Evolutionary conservation across 2,797 vertebrate species (phyloP).

Genomic region (Microctenopoma stevenorrisi): DNA sequence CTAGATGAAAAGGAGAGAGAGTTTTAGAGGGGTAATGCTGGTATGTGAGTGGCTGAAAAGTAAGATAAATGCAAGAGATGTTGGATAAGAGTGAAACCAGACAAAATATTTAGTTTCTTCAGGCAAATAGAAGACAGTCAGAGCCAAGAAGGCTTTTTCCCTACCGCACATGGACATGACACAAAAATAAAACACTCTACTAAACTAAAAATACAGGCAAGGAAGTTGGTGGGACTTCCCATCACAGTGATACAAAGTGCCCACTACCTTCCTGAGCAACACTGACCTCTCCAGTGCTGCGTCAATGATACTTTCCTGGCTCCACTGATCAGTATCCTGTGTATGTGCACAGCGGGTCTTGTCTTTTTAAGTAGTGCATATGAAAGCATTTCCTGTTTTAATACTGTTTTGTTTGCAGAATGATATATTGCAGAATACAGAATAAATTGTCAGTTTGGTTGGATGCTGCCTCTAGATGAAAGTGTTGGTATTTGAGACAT

Average conservation of each 20-base stretch:
- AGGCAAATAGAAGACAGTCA: not conserved
- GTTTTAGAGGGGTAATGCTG: not conserved
- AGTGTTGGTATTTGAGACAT: conserved; percentile 11
- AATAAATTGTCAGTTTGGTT: not conserved
- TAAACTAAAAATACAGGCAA: conserved; percentile 64
- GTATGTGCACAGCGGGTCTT: conserved; percentile 17
- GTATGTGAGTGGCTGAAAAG: not conserved
- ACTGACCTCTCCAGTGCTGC: conserved; percentile 39
- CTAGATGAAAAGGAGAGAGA: not conserved
- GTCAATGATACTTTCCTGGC: conserved; percentile 68
- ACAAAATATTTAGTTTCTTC: conserved; percentile 11
- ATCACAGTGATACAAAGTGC: conserved; percentile 46
- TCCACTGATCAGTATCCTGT: conserved; percentile 64
- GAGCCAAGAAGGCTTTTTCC: not conserved
- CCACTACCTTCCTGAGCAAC: conserved; percentile 67
- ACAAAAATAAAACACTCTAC: conserved; percentile 44
- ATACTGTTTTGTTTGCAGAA: conserved; percentile 15
- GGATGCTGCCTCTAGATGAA: conserved; percentile 6
- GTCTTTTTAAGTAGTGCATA: conserved; percentile 1
- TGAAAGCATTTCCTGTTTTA: conserved; percentile 24
- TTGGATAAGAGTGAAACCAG: conserved; percentile 10
- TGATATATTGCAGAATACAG: not conserved
- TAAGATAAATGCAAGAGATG: conserved; percentile 8
- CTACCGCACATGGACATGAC: conserved; percentile 15
- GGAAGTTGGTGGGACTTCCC: conserved; percentile 58